phyloP scores from a whole-genome alignment of 2,888 invertebrate species.

The Lepetodrilus schrolli region DNA sequence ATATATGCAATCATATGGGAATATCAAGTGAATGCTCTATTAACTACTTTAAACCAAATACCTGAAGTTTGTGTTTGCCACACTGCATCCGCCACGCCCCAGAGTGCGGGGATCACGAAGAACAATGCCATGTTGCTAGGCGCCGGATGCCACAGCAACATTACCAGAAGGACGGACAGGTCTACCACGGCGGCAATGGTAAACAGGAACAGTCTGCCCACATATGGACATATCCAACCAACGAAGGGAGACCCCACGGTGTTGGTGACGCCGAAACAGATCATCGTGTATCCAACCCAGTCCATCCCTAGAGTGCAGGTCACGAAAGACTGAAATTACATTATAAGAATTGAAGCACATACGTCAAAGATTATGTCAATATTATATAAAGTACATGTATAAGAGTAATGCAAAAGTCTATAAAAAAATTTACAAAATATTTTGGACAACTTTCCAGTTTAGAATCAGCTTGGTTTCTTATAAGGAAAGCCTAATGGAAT shows the following conservation, averaged over 20 bases:
- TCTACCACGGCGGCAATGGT: conserved; percentile 48
- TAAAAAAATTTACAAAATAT: no score
- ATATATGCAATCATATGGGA: no score
- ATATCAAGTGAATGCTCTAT: no score
- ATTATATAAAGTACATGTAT: no score
- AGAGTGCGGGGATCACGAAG: conserved; percentile 53
- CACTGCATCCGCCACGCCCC: conserved; percentile 56
- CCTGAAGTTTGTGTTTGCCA: conserved; percentile 60
- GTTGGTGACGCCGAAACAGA: conserved; percentile 63
- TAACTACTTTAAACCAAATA: no score
- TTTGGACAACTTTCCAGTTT: no score
- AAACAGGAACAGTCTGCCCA: conserved; percentile 47
- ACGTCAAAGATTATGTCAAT: no score
- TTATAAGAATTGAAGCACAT: no score
- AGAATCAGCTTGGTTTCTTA: no score
- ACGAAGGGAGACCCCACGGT: conserved; percentile 57
- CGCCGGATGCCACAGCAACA: conserved; percentile 46
- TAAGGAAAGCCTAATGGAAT: no score
- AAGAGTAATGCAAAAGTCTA: no score
- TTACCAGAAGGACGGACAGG: conserved; percentile 43
- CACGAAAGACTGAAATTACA: conserved; percentile 65
- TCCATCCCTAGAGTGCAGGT: conserved; percentile 65
- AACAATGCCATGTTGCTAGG: conserved; percentile 45
- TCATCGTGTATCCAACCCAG: conserved; percentile 66
- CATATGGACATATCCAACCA: conserved; percentile 51